Percentiles rank a stretch among this genome's conserved stretches.
phyloP scores from a whole-genome alignment of 2,888 invertebrate species.

The Heliconius charithonia region DNA sequence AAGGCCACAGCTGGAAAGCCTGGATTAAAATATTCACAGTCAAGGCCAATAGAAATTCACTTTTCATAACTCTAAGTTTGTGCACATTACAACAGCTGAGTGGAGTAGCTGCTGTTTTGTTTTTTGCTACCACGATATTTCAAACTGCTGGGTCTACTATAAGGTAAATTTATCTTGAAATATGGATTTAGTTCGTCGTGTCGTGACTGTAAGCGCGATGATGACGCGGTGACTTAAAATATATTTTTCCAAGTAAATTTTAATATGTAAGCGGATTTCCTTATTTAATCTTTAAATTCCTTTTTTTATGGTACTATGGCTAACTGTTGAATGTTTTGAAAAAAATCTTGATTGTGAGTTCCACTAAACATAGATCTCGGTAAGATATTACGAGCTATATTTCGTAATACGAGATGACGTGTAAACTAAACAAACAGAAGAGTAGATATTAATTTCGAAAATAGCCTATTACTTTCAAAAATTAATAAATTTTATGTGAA shows the following conservation, averaged over 20 bases:
- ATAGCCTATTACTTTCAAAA: too few relatives aligned
- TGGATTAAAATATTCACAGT: constrained; percentile 62
- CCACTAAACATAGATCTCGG: not conserved
- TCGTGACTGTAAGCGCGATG: too few relatives aligned
- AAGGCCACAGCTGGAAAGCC: constrained; percentile 55
- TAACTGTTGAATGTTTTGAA: not conserved
- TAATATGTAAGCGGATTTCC: not conserved
- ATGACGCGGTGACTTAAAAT: not conserved
- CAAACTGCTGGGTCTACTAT: constrained; percentile 58
- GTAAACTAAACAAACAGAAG: not conserved
- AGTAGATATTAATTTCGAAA: not conserved
- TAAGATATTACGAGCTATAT: not conserved
- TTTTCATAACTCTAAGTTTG: constrained; percentile 57
- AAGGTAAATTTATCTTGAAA: constrained; percentile 39
- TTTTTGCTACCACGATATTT: constrained; percentile 60
- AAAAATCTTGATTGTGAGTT: not conserved
- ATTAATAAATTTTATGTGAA: too few relatives aligned
- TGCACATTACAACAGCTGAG: constrained; percentile 55
- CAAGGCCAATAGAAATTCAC: constrained; percentile 56
- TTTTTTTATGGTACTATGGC: not conserved
- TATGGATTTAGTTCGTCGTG: not conserved
- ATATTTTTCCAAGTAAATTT: not conserved
- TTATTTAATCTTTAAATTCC: not conserved
- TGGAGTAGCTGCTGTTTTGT: constrained; percentile 58
- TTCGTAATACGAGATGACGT: not conserved